Evolutionary conservation across 92 coral and sea anemone genomes (phyloP), one percentile per base, ranked within the genome.

Genomic region (Porites cylindrica): DNA sequence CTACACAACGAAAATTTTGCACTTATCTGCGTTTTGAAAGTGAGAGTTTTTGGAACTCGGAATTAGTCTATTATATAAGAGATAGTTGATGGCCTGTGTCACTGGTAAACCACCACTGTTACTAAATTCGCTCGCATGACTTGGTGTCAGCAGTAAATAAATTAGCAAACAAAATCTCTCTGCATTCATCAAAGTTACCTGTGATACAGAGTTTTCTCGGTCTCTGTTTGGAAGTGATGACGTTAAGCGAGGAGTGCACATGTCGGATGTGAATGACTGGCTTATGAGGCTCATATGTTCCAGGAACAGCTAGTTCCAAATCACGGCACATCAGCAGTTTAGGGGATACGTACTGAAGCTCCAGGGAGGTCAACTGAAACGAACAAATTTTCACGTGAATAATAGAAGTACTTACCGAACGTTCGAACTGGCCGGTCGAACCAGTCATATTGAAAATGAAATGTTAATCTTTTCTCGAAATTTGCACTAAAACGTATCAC

Each of bases 251-350:
- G 2, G 99, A 81, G 73, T 97, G 99, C 60, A 92, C 98, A 81
- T 93, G 92, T 54, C 98, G 86, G 67, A 97, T 97, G 88, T 95
- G 99, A n/a, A 92, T 97, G 19, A 95, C 96, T 10, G 97, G 97
- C 61, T 96, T 91, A 85, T 97, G 99, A 3, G 99, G 99, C 68
- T 97, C 99, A 53, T 97, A 97, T 6, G 98, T 97, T 19, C 99
- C 99, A 26, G 99, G 99, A 9, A 97, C 99, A 38, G 99, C 99
- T n/a, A 97, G 87, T 81, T 97, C 99, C 70, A 97, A 90, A 66
- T 97, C 99, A 52, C 99, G 96, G 64, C 96, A 95, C 99, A 97
- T 97, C 82, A 97, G 87, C 20, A 97, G 91, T 71, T 97, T 97
- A 11, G 99, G 99, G 1, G 99, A 97, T 23, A 97, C 99, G 89